These are phyloP conservation scores for Leuctra nigra DNA, from an alignment of 2,888 invertebrate genomes.

Conservation along the genomic window DNA sequence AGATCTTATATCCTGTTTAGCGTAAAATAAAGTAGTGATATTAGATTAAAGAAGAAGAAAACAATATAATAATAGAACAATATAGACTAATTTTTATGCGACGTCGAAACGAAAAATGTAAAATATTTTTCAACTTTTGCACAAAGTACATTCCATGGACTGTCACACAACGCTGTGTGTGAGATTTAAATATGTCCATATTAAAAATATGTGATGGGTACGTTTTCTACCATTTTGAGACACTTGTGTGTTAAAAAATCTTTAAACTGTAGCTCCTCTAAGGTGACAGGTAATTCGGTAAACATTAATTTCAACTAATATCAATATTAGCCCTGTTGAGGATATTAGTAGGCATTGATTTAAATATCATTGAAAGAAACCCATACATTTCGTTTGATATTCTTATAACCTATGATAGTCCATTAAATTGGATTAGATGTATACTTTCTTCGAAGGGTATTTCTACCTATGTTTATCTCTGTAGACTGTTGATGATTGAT, in stretches of 20 bases:
- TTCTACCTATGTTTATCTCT: too few species aligned
- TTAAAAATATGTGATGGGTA: constrained; percentile 14
- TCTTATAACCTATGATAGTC: too few species aligned
- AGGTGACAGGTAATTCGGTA: not conserved
- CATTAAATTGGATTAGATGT: too few species aligned
- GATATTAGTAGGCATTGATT: too few species aligned
- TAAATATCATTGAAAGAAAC: too few species aligned
- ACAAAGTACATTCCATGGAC: constrained; percentile 3
- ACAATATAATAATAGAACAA: constrained; percentile 2
- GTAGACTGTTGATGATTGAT: too few species aligned
- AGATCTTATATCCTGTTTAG: not conserved
- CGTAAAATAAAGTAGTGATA: not conserved
- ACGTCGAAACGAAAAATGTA: constrained; percentile 15
- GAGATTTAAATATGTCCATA: not conserved
- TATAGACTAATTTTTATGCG: constrained; percentile 13
- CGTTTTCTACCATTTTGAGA: constrained; percentile 5
- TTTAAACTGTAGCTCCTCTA: not conserved
- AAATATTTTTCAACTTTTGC: constrained; percentile 19
- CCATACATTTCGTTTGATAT: too few species aligned
- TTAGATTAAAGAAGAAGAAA: not conserved
- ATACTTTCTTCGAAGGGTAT: too few species aligned
- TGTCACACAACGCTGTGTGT: not conserved
- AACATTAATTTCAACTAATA: too few species aligned
- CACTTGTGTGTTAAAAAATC: not conserved
- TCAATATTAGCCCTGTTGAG: too few species aligned